A percentile compares a stretch with the other conserved stretches of the same genome.
Evolutionary conservation across 92 coral and sea anemone genomes (phyloP).

Genomic region (Galaxea fascicularis): DNA sequence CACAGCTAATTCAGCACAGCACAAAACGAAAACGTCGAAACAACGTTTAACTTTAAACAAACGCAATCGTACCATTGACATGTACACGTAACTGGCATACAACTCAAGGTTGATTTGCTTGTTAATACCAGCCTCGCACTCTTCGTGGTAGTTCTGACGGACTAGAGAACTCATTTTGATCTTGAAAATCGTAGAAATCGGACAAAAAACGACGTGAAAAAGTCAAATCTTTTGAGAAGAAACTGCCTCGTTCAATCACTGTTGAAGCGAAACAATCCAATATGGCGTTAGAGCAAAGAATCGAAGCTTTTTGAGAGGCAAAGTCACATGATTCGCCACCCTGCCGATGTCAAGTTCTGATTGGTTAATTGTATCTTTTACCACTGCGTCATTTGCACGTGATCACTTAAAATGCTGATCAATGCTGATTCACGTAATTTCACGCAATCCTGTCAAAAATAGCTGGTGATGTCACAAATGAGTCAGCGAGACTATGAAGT

Average conservation of each 20-base stretch:
- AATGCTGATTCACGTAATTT: too few relatives aligned
- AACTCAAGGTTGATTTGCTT: constrained; percentile 99
- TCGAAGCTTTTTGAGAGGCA: not conserved
- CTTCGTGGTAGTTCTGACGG: constrained; percentile 96
- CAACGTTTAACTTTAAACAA: not conserved
- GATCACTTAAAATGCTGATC: too few relatives aligned
- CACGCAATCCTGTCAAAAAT: too few relatives aligned
- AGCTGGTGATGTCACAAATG: too few relatives aligned
- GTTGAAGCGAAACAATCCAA: constrained; percentile 96
- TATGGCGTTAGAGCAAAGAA: not conserved
- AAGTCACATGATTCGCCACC: constrained; percentile 23
- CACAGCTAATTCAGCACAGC: not conserved
- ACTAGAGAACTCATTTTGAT: constrained; percentile 69
- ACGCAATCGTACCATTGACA: constrained; percentile 76
- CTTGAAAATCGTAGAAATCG: constrained; percentile 17
- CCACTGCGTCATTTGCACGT: too few relatives aligned
- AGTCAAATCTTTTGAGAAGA: not conserved
- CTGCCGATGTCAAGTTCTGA: not conserved
- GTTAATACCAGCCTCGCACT: constrained; percentile 96
- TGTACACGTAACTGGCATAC: constrained; percentile 91
- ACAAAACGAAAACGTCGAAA: not conserved
- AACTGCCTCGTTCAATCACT: constrained; percentile 97
- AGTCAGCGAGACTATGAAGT: too few relatives aligned
- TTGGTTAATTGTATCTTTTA: constrained; percentile 49
- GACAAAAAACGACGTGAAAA: not conserved